Base-by-base conservation (phyloP, 2,797 vertebrate genomes). In the Eupleurogrammus muticus region DNA sequence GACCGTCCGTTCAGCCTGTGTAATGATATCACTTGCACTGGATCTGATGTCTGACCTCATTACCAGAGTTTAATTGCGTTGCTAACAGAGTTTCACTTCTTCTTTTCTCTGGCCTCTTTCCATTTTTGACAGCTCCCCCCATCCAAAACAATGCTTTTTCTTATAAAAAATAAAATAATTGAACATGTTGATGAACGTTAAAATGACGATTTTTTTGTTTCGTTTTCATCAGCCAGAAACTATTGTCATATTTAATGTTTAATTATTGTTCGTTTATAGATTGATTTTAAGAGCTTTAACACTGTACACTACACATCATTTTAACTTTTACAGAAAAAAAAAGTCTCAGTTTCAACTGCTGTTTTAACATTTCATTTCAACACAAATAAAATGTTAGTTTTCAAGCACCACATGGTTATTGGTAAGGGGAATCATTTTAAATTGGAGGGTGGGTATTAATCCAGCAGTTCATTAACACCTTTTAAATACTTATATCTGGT, bases 1-100 rank as follows among this genome's bases (percentile, higher is more conserved):
- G 95, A 94, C 92, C 90, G 93, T 94, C 90, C 90, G 93, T 91
- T 94, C 96, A 92, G 94, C 92, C 93, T 91, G 94, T 94, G 95
- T 97, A 97, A 97, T 97, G 95, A 96, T 97, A 97, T 98, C 96
- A 95, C 94, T 97, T 96, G 95, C 96, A 97, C 95, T 95, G 94
- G 95, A 96, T 96, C 96, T 95, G 95, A 96, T 96, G 95, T 95
- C 94, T 96, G 97, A 99, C 97, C 97, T 98, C 96, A 98, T 98
- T 98, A 99, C 95, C 94, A 95, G 96, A 96, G 96, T 98, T 98
- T 98, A 98, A 98, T 98, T 98, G 97, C 94, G 96, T 96, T 95
- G 94, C 96, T 96, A 82, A 96, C 96, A 96, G 94, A 96, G 95
- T 95, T 96, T 96, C 95, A 93, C 94, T 96, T 96, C 94, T 95